Evolutionary conservation across 2,888 invertebrate species (phyloP), one percentile per base, ranked within the genome.

Genomic region (Choristoneura rosaceana): DNA sequence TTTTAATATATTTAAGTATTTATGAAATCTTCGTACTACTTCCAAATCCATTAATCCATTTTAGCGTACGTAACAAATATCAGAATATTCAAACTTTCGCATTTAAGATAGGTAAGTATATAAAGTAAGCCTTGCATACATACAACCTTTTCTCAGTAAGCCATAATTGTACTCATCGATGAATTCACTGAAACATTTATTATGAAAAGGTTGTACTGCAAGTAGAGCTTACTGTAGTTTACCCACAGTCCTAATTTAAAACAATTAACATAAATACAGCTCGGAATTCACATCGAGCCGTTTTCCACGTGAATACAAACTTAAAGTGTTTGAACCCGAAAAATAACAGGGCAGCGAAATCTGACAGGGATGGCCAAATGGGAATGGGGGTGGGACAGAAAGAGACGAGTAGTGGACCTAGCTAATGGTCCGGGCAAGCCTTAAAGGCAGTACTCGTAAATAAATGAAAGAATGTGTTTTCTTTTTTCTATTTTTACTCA

Each of bases 371-470:
- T 81, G 84, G 86, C 82, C 78, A 84, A 82, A 84, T 84, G 78
- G 77, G 80, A 81, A 75, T 78, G 75, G 71, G 75, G 76, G 75
- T 73, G 76, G 74, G 84, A 80, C 76, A 77, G 81, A 89, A 77
- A 76, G 83, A 81, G 90, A 88, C 80, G 82, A 82, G 80, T 80
- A 86, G 82, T 78, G 80, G 86, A 87, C 86, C 87, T 86, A 50
- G 84, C 87, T 90, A 90, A 90, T 90, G 87, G 90, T 84, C 81
- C 75, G 81, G 82, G 85, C 87, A 83, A 86, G 86, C 85, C 87
- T 79, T 80, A 78, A 86, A 88, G 86, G 86, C 85, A 85, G 80
- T 80, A 82, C 89, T 87, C 86, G 85, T 89, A 90, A 90, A 90
- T 90, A 90, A 90, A 90, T 89, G 87, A 90, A 85, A 80, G 85